Percentiles rank a stretch among this genome's conserved stretches.
Evolutionary conservation across 1,140 invertebrate genomes (phyloP).

Genomic region (Odontomachus brunneus): DNA sequence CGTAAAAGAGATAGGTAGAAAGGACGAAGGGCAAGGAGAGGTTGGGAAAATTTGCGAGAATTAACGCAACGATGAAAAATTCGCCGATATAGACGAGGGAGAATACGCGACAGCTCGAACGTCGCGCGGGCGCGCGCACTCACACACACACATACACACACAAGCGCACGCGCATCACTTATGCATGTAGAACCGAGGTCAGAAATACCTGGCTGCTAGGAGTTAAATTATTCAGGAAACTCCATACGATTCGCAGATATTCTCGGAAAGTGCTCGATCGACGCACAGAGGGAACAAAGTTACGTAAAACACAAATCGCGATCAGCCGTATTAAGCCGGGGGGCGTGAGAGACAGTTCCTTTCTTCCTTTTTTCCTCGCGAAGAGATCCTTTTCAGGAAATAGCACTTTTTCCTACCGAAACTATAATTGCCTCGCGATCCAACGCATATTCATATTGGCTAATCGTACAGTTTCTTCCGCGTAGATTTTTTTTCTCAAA

Average conservation of each 20-base stretch:
- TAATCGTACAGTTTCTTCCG: too few species aligned
- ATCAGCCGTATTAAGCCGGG: conserved; percentile 14
- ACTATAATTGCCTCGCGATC: too few species aligned
- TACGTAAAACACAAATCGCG: conserved; percentile 36
- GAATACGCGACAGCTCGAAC: conserved; percentile 15
- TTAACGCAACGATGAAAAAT: conserved; percentile 26
- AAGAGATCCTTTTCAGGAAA: neutral
- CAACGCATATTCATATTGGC: too few species aligned
- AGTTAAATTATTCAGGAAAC: conserved; percentile 56
- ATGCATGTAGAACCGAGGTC: conserved; percentile 29
- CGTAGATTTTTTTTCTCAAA: too few species aligned
- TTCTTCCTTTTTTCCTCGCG: conserved; percentile 5
- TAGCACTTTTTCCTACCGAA: too few species aligned
- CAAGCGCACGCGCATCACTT: conserved; percentile 7
- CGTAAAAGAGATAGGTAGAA: neutral
- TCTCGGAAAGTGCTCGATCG: conserved; percentile 53
- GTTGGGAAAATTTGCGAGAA: neutral
- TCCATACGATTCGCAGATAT: conserved; percentile 55
- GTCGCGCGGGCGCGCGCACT: neutral
- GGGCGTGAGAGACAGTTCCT: too few species aligned
- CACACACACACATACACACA: neutral
- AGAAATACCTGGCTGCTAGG: conserved; percentile 58
- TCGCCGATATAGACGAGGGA: conserved; percentile 16
- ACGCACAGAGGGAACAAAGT: conserved; percentile 45
- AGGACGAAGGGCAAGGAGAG: too few species aligned